A percentile compares a stretch with the other conserved stretches of the same genome.
phyloP scores from a whole-genome alignment of 2,113 vertebrate genomes.

The Macrotus californicus region DNA sequence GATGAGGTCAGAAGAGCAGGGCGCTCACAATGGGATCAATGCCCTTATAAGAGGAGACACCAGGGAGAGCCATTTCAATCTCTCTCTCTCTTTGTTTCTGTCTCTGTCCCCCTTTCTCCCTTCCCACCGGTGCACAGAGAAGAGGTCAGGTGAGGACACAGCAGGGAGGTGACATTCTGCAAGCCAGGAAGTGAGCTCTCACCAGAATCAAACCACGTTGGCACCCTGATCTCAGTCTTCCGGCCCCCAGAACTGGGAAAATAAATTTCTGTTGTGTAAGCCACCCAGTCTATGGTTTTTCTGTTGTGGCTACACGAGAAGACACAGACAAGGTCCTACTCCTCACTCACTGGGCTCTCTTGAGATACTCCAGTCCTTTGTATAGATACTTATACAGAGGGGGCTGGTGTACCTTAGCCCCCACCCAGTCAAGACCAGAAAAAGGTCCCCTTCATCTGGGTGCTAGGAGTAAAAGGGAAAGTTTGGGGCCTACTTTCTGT shows the following conservation, averaged over 20 bases:
- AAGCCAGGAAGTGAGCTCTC: neutral
- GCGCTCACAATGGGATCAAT: neutral
- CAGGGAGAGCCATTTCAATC: neutral
- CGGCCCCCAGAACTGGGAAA: neutral
- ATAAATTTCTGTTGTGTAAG: no score
- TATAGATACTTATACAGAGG: neutral
- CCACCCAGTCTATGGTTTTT: neutral
- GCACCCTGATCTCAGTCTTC: neutral
- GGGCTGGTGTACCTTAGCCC: neutral
- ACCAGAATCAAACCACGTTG: neutral
- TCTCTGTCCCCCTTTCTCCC: no score
- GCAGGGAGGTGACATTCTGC: neutral
- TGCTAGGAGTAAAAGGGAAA: neutral
- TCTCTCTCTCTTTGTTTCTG: no score
- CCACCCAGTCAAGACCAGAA: neutral
- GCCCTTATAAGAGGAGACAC: neutral
- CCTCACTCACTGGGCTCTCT: neutral
- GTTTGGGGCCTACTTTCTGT: neutral
- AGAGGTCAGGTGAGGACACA: neutral
- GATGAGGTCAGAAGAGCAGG: neutral
- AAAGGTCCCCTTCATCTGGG: neutral
- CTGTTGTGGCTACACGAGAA: neutral
- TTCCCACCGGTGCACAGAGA: neutral
- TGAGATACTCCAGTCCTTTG: neutral
- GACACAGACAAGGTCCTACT: rapidly evolving